Base-by-base conservation (phyloP, 2,888 invertebrate genomes). In the Sphecodes monilicornis region DNA sequence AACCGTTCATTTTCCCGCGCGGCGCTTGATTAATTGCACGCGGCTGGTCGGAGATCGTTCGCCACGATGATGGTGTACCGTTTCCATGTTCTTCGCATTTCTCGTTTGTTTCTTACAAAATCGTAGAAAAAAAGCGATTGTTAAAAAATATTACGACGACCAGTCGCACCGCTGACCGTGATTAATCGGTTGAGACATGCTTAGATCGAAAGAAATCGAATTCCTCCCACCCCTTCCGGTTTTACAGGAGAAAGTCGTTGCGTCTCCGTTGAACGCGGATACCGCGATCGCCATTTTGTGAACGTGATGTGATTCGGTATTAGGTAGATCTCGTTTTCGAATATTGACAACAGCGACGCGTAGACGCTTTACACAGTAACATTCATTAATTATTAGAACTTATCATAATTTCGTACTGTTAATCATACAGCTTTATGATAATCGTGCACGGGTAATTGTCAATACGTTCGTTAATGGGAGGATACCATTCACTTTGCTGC, bases 371-470 rank as follows among this genome's bases (percentile, higher is more conserved):
- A 82, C 78, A 86, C 76, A 82, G 57, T 88, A 84, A 78, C 77
- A 57, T 78, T 80, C 69, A 81, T 88, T 88, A 87, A 75, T 43
- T 78, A 76, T 72, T 77, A 71, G 29, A 57, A 32, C 60, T 86
- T 86, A 79, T 64, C 57, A 84, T 80, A 85, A 43, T 32, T 75
- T 68, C 81, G 81, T 83, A 79, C 46, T 73, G 71, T 84, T 86
- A 86, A 78, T 88, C 77, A 64, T 78, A 73, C 76, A 83, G 66
- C 54, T 50, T 82, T 86, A 84, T 76, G 84, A 82, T 88, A 82
- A 86, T 86, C 86, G 89, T 82, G 82, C 84, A 88, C 79, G 78
- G 86, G 69, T 84, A 88, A 80, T 84, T 72, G 86, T 81, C 84
- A 78, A 74, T 41, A 73, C 74, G 82, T 71, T 86, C 82, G 72